Conservation (phyloP, 2,797 vertebrate genomes). For the Loriculus beryllinus region DNA sequence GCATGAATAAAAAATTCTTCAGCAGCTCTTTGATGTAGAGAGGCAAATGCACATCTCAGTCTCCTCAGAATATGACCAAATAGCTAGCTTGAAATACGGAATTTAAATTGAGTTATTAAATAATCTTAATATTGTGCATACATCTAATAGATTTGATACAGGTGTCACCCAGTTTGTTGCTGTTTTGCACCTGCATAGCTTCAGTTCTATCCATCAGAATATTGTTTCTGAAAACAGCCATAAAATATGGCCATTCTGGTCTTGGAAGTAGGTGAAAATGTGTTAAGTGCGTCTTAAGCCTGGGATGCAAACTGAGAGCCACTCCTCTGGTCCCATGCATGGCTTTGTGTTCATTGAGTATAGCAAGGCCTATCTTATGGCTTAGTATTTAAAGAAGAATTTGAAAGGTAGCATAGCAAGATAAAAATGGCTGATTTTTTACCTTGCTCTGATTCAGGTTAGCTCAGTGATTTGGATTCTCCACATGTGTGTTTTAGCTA, state of each 20-base stretch:
- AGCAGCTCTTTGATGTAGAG: background rate
- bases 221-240: background rate
- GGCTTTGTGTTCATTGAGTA: background rate
- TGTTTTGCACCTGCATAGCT: background rate
- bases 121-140: background rate
- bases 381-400: background rate
- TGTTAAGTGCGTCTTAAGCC: background rate
- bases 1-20: background rate
- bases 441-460: background rate
- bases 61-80: background rate
- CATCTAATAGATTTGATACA: background rate
- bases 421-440: background rate
- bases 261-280: background rate
- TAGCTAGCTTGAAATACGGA: background rate
- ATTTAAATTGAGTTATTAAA: background rate
- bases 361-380: background rate
- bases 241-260: background rate
- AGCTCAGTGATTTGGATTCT: background rate
- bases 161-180: background rate
- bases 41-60: background rate
- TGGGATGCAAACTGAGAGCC: background rate
- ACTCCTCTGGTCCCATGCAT: accelerated
- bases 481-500: background rate
- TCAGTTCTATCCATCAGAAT: background rate
- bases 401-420: background rate